Evolutionary conservation across 2,113 vertebrate species (phyloP).

Genomic region (Dipodomys stephensi): DNA sequence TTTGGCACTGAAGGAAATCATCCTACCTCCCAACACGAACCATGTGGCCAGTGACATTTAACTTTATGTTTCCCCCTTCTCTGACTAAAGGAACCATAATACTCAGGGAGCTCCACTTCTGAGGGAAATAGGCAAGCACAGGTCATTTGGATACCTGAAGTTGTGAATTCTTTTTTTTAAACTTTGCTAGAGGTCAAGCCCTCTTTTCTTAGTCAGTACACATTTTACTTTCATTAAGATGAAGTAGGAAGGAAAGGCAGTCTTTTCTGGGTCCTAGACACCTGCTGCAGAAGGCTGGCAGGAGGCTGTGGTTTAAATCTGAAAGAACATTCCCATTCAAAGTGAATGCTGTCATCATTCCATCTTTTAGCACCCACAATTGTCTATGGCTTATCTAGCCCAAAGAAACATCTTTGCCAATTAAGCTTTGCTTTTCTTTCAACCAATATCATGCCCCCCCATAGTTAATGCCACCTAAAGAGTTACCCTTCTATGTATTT

Average conservation of each 20-base stretch:
- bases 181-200: slow-evolving; percentile 24
- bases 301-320: neutral
- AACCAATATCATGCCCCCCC: neutral
- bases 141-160: slow-evolving; percentile 2
- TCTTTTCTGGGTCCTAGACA: neutral
- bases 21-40: neutral
- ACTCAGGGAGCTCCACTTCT: neutral
- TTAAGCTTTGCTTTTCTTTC: neutral
- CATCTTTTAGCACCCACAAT: neutral
- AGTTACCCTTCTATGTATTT: neutral
- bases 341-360: neutral
- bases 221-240: slow-evolving; percentile 7
- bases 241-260: neutral
- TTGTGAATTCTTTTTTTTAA: neutral
- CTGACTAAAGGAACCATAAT: neutral
- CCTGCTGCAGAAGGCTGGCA: neutral
- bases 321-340: neutral
- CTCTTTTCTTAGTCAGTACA: neutral
- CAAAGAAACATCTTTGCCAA: neutral
- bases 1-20: slow-evolving; percentile 1
- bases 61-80: neutral
- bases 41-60: neutral
- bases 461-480: neutral
- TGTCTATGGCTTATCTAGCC: neutral
- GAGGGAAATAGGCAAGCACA: neutral